These are phyloP conservation scores for Parnassius apollo DNA, from an alignment of 2,888 invertebrate genomes.

Conservation along the genomic window DNA sequence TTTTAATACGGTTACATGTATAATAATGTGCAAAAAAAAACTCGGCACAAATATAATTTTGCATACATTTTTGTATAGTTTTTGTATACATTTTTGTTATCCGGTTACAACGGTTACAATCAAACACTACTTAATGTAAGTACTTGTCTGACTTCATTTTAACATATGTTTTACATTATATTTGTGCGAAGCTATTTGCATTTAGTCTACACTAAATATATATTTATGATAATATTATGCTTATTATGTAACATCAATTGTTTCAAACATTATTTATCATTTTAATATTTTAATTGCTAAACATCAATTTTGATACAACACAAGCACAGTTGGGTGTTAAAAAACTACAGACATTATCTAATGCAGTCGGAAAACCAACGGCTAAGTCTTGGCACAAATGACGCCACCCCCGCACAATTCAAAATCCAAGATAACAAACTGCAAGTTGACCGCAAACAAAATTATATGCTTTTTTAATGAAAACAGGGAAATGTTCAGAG, in stretches of 20 bases:
- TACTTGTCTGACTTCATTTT: constrained; percentile 13
- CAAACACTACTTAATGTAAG: constrained; percentile 3
- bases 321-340: background rate
- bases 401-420: background rate
- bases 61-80: background rate
- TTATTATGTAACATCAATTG: constrained; percentile 33
- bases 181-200: constrained; percentile 45
- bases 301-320: background rate
- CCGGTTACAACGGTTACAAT: too few species aligned
- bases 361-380: too few species aligned
- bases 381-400: background rate
- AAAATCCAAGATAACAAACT: too few species aligned
- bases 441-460: too few species aligned
- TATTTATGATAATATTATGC: background rate
- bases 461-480: too few species aligned
- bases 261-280: constrained; percentile 32
- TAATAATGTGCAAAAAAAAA: background rate
- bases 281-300: constrained; percentile 8
- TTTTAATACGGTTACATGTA: constrained; percentile 13
- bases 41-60: constrained; percentile 10
- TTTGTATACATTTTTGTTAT: background rate
- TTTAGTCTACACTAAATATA: background rate
- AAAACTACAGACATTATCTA: too few species aligned
- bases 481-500: too few species aligned
- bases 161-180: constrained; percentile 24